Conservation (phyloP, 2,888 invertebrate genomes). For the Pedicia rivosa region DNA sequence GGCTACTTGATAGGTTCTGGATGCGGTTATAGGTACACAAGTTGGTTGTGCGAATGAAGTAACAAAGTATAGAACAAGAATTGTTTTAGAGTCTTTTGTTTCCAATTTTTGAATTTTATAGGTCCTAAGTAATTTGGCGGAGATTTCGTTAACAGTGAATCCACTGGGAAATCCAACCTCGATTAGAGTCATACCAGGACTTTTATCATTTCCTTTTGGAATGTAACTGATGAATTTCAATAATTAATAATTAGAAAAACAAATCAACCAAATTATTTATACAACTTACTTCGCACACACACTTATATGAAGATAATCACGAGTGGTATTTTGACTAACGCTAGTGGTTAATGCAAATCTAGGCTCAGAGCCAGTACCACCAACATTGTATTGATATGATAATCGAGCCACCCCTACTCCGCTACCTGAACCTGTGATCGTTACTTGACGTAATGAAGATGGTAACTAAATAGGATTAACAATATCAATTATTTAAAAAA, state of each 20-base stretch:
- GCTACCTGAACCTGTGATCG: slow-evolving; percentile 59
- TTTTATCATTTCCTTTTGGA: slow-evolving; percentile 36
- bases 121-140: slow-evolving; percentile 40
- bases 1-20: slow-evolving; percentile 68
- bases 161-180: slow-evolving; percentile 83
- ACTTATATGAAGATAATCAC: slow-evolving; percentile 60
- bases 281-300: slow-evolving; percentile 71
- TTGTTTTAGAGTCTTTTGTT: slow-evolving; percentile 43
- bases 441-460: slow-evolving; percentile 39
- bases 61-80: slow-evolving; percentile 57
- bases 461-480: slow-evolving; percentile 19
- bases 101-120: slow-evolving; percentile 42
- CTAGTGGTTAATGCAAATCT: slow-evolving; percentile 74
- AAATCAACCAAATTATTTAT: too few relatives aligned
- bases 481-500: slow-evolving; percentile 13
- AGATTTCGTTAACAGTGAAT: slow-evolving; percentile 53
- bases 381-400: slow-evolving; percentile 65
- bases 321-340: slow-evolving; percentile 64
- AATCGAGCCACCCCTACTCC: slow-evolving; percentile 68
- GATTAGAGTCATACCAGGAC: slow-evolving; percentile 78
- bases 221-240: too few relatives aligned
- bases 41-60: slow-evolving; percentile 43
- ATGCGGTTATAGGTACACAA: slow-evolving; percentile 73
- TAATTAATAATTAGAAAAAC: too few relatives aligned
- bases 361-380: slow-evolving; percentile 77